Evolutionary conservation across 1,140 invertebrate genomes (phyloP), one percentile per base, ranked within the genome.

Genomic region (Bombus difficillimus): DNA sequence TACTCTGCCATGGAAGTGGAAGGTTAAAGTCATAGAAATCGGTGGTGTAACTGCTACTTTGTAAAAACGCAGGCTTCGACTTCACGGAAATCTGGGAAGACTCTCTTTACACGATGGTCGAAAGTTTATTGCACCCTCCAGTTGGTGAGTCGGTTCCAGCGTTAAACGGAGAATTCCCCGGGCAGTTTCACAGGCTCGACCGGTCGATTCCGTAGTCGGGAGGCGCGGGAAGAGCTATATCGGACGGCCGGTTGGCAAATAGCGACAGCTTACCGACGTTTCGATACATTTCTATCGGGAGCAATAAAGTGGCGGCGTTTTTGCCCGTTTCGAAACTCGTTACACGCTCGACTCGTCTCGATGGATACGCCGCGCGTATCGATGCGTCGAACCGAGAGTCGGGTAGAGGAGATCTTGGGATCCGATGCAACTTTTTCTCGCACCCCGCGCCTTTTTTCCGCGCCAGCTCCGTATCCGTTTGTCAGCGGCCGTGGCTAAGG

Each of bases 251-350:
- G 18, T 57, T 79, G 85, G 78, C 85, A 84, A 89, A 85, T 81
- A 78, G 89, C 83, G 89, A 88, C 89, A 88, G 85, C 86, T 88
- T 88, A 89, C 86, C 81, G 89, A 90, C 83, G 75, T 90, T 86
- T 77, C 89, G 88, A 86, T 90, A 91, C 89, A 88, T 86, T 90
- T 91, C 89, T 90, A 88, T 91, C 83, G 80, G 83, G 80, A 80
- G 72, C 85, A 88, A 88, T 90, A 90, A 91, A 88, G 74, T 78
- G n/a, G 64, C 68, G 22, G 6, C 66, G 57, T 41, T 82, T 90
- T 88, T 88, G 68, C 53, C 73, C 53, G n/a, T 75, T 85, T 86
- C 68, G 75, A 75, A 88, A 86, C 59, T 84, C 85, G 86, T 88
- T 76, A 79, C 80, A 57, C 84, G 81, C 73, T 83, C 57, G 59